Conservation (phyloP, 2,888 invertebrate species). For the Ypsolopha scabrella region DNA sequence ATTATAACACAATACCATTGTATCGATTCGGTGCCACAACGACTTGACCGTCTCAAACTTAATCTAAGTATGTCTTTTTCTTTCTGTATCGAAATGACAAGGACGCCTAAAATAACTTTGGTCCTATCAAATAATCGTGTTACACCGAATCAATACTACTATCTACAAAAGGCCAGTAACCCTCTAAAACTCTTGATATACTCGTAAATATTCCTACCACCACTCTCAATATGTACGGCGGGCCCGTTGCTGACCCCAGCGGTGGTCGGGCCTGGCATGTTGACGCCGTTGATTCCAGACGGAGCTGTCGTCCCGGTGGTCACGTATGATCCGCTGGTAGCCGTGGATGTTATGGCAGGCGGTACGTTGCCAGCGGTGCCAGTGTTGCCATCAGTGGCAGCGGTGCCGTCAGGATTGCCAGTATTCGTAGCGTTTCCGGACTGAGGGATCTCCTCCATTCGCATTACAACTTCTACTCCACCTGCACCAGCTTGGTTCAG, state of each 20-base stretch:
- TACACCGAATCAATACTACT: neutral
- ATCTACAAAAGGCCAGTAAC: neutral
- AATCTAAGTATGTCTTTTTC: neutral
- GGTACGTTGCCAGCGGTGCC: neutral
- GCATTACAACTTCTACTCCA: conserved; percentile 44
- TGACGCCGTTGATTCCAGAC: neutral
- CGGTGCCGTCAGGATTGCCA: neutral
- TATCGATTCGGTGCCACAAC: no score
- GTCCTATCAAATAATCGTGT: neutral
- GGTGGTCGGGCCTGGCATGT: neutral
- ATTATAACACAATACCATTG: neutral
- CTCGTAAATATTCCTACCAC: no score
- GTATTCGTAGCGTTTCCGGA: neutral
- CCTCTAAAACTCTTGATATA: no score
- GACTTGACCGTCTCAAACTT: no score
- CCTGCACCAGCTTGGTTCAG: conserved; percentile 26
- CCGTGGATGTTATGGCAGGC: conserved; percentile 6
- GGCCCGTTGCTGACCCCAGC: no score
- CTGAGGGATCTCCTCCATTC: conserved; percentile 37
- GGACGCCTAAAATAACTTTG: neutral
- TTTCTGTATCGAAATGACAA: no score
- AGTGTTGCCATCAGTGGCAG: neutral
- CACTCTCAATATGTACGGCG: no score
- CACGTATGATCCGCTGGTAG: conserved; percentile 8
- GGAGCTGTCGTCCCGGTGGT: conserved; percentile 6